A percentile compares a stretch with the other conserved stretches of the same genome.
phyloP scores from a whole-genome alignment of 2,888 invertebrate species.

The Thumatha senex region DNA sequence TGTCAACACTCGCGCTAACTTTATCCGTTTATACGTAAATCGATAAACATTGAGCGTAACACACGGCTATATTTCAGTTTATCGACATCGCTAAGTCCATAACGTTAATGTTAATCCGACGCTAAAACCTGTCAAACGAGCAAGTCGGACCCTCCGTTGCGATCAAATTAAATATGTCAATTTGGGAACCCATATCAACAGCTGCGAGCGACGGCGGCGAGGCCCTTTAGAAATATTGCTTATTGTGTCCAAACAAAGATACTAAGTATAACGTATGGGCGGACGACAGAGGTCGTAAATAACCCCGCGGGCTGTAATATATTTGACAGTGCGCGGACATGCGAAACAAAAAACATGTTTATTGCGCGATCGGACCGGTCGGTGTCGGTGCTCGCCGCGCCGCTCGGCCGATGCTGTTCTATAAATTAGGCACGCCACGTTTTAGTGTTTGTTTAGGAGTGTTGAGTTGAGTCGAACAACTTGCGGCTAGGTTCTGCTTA shows the following conservation, averaged over 20 bases:
- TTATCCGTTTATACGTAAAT: slow-evolving; percentile 46
- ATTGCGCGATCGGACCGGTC: slow-evolving; percentile 69
- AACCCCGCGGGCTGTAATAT: slow-evolving; percentile 82
- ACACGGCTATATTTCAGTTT: slow-evolving; percentile 55
- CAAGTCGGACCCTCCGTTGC: slow-evolving; percentile 73
- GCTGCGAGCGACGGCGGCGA: slow-evolving; percentile 78
- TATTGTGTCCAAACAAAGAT: slow-evolving; percentile 84
- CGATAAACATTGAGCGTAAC: slow-evolving; percentile 47
- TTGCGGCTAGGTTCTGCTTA: slow-evolving; percentile 33
- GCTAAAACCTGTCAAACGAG: slow-evolving; percentile 81
- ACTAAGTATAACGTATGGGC: slow-evolving; percentile 84
- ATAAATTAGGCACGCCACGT: slow-evolving; percentile 66
- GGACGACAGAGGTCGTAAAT: slow-evolving; percentile 81
- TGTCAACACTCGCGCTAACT: slow-evolving; percentile 52
- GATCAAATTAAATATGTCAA: slow-evolving; percentile 84
- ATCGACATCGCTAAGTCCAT: slow-evolving; percentile 69
- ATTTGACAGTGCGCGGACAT: slow-evolving; percentile 83
- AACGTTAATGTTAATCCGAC: slow-evolving; percentile 76
- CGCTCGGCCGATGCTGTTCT: slow-evolving; percentile 45
- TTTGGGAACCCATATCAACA: slow-evolving; percentile 83
- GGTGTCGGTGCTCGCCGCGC: slow-evolving; percentile 19
- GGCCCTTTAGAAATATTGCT: slow-evolving; percentile 83
- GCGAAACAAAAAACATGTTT: slow-evolving; percentile 83
- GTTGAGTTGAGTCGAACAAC: slow-evolving; percentile 31
- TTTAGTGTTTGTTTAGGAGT: slow-evolving; percentile 68